Evolutionary conservation across 2,113 vertebrate species (phyloP), one percentile per base, ranked within the genome.

Genomic region (Urocolius indicus): DNA sequence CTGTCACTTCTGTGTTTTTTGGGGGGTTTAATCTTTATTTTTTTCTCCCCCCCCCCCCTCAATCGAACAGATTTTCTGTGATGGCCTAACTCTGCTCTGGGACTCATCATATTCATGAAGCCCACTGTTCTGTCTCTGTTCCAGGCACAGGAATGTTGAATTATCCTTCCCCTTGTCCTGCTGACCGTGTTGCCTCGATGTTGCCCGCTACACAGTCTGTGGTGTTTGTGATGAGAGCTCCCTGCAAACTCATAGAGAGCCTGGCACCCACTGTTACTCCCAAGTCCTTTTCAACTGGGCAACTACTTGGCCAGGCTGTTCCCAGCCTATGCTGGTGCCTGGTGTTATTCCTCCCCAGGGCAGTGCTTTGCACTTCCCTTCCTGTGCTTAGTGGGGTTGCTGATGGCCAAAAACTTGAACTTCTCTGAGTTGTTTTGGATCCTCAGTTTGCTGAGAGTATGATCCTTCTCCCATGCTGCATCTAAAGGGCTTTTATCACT

Each of bases 191-290:
- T 75, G 82, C 26, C 49, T 71, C 62, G 71, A 14, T 15, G 1
- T 32, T 51, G 38, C 32, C 52, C 3, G 3, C 54, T 55, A 2
- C 5, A 32, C 17, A 11, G 13, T 29, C 45, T 0, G 1, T n/a
- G 45, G 16, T 21, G 49, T 34, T 75, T 83, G 34, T 2, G 11
- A 11, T 4, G 61, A 62, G 12, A 61, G 19, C 24, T 8, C 23
- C 0, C 46, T 32, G 46, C 49, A 26, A 61, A 13, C 69, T 51
- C 29, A 1, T 1, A 6, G 15, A 15, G 9, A 57, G 62, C 22
- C 27, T 45, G 45, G 57, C 48, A 68, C 12, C 5, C n/a, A 32
- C 57, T 59, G 14, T 10, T 27, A 24, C 29, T 26, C 57, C 78
- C 66, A n/a, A 57, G 16, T 34, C 45, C 34, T 65, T 67, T 67